Conservation (phyloP, 2,888 invertebrate species). For the Gymnoscelis rufifasciata region DNA sequence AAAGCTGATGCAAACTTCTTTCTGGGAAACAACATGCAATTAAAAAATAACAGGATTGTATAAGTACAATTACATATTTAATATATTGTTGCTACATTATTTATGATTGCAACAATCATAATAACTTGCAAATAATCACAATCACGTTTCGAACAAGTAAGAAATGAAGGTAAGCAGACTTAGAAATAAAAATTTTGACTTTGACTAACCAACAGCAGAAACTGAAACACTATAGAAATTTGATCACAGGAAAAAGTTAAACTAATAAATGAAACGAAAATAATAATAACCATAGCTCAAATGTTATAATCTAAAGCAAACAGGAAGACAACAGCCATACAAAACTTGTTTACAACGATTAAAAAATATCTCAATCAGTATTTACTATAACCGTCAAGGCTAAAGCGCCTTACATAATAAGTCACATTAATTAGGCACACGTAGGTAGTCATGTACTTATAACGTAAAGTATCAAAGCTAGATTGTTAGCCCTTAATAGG, state of each 20-base stretch:
- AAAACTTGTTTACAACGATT: constrained; percentile 40
- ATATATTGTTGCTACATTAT: too few species aligned
- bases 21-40: constrained; percentile 2
- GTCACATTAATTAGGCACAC: constrained; percentile 61
- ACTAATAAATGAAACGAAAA: neutral
- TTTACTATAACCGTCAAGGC: constrained; percentile 57
- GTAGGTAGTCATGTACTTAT: constrained; percentile 16
- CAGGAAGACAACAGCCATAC: constrained; percentile 36
- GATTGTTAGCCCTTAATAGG: constrained; percentile 40
- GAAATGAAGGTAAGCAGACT: too few species aligned
- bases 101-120: too few species aligned
- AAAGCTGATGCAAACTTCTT: neutral
- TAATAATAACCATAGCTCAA: too few species aligned
- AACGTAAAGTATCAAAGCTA: constrained; percentile 29
- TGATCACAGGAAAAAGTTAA: neutral
- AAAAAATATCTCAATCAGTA: constrained; percentile 62
- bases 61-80: neutral
- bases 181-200: too few species aligned
- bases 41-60: constrained; percentile 1
- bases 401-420: constrained; percentile 30
- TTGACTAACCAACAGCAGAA: too few species aligned
- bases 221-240: neutral
- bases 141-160: too few species aligned
- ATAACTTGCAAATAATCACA: too few species aligned
- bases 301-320: constrained; percentile 31